phyloP scores from a whole-genome alignment of 2,888 invertebrate genomes.

The Drosophila atripex region DNA sequence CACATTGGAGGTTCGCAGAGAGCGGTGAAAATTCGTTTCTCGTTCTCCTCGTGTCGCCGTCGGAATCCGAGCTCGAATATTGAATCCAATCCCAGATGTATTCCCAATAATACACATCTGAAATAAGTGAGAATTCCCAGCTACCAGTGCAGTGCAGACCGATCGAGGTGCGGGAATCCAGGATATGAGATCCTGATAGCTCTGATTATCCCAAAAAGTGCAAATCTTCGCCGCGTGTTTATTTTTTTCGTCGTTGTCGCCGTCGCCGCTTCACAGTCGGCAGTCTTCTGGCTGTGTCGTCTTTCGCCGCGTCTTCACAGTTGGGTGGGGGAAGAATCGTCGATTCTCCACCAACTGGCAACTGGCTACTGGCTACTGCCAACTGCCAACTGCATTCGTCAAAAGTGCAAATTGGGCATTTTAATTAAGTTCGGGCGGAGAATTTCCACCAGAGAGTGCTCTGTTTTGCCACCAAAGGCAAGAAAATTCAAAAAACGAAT shows the following conservation, averaged over 20 bases:
- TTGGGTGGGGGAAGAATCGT: conserved; percentile 49
- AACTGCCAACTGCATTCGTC: not conserved
- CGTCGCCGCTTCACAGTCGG: conserved; percentile 27
- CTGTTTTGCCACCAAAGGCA: conserved; percentile 2
- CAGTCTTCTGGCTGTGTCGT: conserved; percentile 27
- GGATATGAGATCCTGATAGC: conserved; percentile 1
- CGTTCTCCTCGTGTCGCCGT: conserved; percentile 48
- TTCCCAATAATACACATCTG: conserved; percentile 11
- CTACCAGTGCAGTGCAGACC: conserved; percentile 45
- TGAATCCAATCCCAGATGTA: conserved; percentile 21
- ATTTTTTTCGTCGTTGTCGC: conserved; percentile 61
- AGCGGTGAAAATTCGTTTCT: conserved; percentile 61
- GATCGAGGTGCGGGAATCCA: conserved; percentile 11
- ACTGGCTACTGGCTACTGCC: not conserved
- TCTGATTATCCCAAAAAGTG: not conserved
- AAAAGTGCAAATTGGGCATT: conserved; percentile 40
- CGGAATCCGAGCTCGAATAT: conserved; percentile 33
- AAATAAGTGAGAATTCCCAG: conserved; percentile 4
- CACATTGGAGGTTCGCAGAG: conserved; percentile 73
- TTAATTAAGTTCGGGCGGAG: conserved; percentile 46
- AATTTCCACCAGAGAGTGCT: conserved; percentile 16
- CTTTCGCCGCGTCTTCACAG: conserved; percentile 58
- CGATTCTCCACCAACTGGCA: conserved; percentile 1
- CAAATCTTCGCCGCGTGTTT: conserved; percentile 53
- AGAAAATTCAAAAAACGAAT: conserved; percentile 15